Evolutionary conservation across 2,888 invertebrate genomes (phyloP).

Genomic region (Adelphocoris suturalis): DNA sequence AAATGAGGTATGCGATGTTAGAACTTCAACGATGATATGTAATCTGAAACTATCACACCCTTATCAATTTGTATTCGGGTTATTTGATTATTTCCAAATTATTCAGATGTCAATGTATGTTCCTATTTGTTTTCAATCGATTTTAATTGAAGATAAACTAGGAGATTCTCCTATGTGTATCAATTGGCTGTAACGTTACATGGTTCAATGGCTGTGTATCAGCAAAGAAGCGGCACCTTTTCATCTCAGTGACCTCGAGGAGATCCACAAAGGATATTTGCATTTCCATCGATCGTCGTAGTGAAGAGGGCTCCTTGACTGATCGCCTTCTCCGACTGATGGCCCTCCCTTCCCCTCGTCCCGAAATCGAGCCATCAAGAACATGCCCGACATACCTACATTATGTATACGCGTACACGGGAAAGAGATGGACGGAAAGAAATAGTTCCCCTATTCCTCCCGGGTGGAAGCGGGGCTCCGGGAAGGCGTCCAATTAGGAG

Average conservation of each 20-base stretch:
- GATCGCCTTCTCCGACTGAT: constrained; percentile 34
- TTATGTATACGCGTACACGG: constrained; percentile 1
- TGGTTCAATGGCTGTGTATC: no score
- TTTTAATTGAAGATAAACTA: no score
- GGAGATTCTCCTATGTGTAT: no score
- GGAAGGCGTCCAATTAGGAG: constrained; percentile 60
- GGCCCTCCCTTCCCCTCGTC: background rate
- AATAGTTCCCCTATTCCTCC: constrained; percentile 56
- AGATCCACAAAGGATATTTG: constrained; percentile 12
- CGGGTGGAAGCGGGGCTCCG: constrained; percentile 7
- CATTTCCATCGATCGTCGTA: constrained; percentile 33
- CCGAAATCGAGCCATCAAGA: constrained; percentile 39
- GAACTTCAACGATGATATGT: no score
- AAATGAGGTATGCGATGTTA: no score
- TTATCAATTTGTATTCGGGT: no score
- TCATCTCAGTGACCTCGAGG: background rate
- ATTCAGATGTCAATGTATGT: no score
- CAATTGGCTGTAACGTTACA: no score
- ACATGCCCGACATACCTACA: background rate
- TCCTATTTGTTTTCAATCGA: no score
- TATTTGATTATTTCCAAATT: no score
- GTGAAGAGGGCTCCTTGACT: background rate
- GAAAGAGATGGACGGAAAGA: constrained; percentile 35
- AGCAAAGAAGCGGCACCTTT: background rate
- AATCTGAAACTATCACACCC: no score